Evolutionary conservation across 2,888 invertebrate genomes (phyloP), one percentile per base, ranked within the genome.

Genomic region (Argyresthia albistria): DNA sequence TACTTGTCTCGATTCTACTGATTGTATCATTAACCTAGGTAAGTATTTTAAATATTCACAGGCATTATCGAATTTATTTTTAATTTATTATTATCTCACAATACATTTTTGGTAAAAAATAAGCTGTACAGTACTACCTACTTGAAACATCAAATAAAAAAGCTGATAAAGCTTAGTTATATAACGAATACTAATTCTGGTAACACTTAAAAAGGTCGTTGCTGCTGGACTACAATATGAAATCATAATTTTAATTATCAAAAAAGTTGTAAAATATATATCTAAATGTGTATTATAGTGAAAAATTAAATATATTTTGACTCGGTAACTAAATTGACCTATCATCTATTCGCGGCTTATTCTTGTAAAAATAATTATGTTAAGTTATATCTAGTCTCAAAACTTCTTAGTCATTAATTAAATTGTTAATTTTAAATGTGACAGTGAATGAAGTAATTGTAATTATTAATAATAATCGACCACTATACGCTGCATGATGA

Each of bases 301-400:
- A 35, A 47, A 47, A 47, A 47, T 10, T 11, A 25, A 35, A n/a
- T 11, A 47, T 35, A 47, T 11, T 10, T 25, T n/a, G 35, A 47
- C 25, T n/a, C 25, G n/a, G 11, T 8, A 47, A 47, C 11, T 35
- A 35, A 35, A 35, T 14, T 47, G n/a, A 25, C 11, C n/a, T 36
- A 12, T 15, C 15, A 11, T 39, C 10, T 39, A 39, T 11, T n/a
- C 39, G 14, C 10, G 9, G 10, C 45, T 16, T 45, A 15, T 45
- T 45, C 15, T 16, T 45, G 45, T 35, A 35, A 35, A n/a, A 47
- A 25, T 35, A 35, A 12, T 46, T 16, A 9, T 35, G 10, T 42
- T 37, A 52, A n/a, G 46, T 46, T 78, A 74, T 71, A 66, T 84
- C 84, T 84, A 84, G 84, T 84, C 84, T 78, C 75, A 75, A 76